Conservation (phyloP, 92 coral and sea anemone species). For the Phymanthus crucifer region DNA sequence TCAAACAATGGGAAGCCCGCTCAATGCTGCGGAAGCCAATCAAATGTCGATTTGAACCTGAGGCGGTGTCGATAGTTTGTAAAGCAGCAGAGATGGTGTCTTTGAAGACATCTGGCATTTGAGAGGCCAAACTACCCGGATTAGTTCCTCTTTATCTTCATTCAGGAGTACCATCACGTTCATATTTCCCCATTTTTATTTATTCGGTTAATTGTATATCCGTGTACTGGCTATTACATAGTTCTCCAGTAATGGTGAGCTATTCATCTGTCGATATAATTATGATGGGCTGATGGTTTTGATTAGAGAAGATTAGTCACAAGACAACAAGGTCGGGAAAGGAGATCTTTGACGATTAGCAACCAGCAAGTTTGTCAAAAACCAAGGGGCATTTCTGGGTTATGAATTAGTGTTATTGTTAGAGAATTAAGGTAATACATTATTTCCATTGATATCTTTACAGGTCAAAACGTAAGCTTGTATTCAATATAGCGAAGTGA, state of each 20-base stretch:
- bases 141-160: constrained; percentile 61
- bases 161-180: constrained; percentile 50
- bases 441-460: constrained; percentile 1
- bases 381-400: constrained; percentile 52
- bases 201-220: constrained; percentile 34
- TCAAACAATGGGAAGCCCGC: constrained; percentile 91
- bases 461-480: not conserved
- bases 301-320: constrained; percentile 80
- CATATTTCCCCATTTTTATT: constrained; percentile 35
- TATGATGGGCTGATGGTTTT: constrained; percentile 69
- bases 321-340: constrained; percentile 80
- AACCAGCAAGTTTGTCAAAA: constrained; percentile 67
- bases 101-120: constrained; percentile 71
- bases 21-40: constrained; percentile 85
- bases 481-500: not conserved
- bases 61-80: constrained; percentile 68
- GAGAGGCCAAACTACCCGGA: constrained; percentile 57
- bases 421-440: constrained; percentile 66
- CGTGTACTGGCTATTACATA: constrained; percentile 41
- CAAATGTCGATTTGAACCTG: constrained; percentile 75
- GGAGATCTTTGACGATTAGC: constrained; percentile 83
- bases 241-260: constrained; percentile 52
- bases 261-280: constrained; percentile 42
- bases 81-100: constrained; percentile 52
- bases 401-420: constrained; percentile 70